Percentiles rank a stretch among this genome's conserved stretches.
phyloP scores from a whole-genome alignment of 2,113 vertebrate genomes.

The Otis tarda region DNA sequence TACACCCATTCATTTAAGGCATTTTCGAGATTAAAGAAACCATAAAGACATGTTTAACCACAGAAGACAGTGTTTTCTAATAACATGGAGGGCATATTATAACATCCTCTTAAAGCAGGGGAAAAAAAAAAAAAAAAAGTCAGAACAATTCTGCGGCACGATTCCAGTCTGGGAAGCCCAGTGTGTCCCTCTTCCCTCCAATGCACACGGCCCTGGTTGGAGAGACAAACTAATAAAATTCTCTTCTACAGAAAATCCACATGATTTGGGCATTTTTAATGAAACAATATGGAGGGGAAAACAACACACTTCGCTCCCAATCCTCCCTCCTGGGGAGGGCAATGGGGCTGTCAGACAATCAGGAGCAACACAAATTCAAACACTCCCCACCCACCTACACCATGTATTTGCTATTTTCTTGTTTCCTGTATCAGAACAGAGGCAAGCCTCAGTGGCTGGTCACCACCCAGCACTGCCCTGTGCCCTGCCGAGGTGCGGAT shows the following conservation, averaged over 20 bases:
- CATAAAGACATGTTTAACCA: constrained; percentile 71
- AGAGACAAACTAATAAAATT: constrained; percentile 41
- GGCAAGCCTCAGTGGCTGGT: not conserved
- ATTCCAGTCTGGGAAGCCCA: not conserved
- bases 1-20: constrained; percentile 74
- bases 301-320: not conserved
- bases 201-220: not conserved
- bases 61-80: constrained; percentile 65
- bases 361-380: not conserved
- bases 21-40: constrained; percentile 75
- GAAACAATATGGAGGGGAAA: not conserved
- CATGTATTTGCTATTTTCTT: not conserved
- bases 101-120: constrained; percentile 19
- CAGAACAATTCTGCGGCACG: not conserved
- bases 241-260: not conserved
- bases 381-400: not conserved
- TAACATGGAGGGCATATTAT: constrained; percentile 47
- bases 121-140: not conserved
- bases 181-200: not conserved
- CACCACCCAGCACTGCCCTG: accelerated
- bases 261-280: not conserved
- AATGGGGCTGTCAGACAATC: not conserved
- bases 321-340: not conserved
- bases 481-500: accelerated
- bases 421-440: accelerated